These are phyloP conservation scores for Aelia acuminata DNA, from an alignment of 2,888 invertebrate genomes.

Conservation along the genomic window DNA sequence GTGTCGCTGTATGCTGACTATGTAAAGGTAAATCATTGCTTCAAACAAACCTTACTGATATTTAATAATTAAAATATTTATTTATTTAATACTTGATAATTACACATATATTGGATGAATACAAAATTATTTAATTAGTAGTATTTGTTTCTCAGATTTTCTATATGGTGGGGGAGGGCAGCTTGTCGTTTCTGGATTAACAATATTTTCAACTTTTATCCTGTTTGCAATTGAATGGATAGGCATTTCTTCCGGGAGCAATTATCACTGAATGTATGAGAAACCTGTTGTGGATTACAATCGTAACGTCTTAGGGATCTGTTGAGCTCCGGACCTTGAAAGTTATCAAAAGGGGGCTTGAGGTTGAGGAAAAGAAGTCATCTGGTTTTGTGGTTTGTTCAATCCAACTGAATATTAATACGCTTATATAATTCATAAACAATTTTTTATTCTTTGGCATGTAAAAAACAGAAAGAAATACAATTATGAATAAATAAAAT, in stretches of 20 bases:
- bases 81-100: no score
- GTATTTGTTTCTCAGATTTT: no score
- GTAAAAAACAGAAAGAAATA: neutral
- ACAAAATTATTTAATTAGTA: no score
- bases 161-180: neutral
- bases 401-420: neutral
- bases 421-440: neutral
- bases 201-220: neutral
- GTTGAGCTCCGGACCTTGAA: neutral
- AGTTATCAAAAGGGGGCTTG: neutral
- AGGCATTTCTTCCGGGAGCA: constrained; percentile 17
- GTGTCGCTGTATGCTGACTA: no score
- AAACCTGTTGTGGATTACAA: neutral
- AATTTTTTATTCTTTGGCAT: neutral
- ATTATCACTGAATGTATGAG: neutral
- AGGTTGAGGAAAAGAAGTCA: neutral
- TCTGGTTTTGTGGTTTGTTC: constrained; percentile 8
- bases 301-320: neutral
- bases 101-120: no score
- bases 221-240: neutral
- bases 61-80: no score
- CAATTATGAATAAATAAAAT: no score
- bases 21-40: no score
- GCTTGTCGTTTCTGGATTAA: neutral
- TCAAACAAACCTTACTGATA: no score